Base-by-base conservation (phyloP, 2,888 invertebrate species). In the Rotaria socialis region DNA sequence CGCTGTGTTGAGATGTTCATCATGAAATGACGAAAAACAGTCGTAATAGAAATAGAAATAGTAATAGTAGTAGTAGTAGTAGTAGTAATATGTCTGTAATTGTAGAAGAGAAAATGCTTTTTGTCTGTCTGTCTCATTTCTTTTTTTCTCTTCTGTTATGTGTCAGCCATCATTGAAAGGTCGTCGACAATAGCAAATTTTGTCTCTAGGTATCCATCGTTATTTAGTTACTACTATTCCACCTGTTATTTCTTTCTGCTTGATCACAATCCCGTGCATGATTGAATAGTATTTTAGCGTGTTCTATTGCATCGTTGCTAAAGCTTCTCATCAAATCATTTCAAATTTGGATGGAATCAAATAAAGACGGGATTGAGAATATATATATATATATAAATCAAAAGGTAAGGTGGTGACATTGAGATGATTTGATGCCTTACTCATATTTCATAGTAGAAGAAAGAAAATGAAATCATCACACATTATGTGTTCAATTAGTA, bases 301-400 rank as follows among this genome's bases (percentile, higher is more conserved):
- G 16, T 67, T 2, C 2, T 35, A 27, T 35, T 35, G 35, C 67
- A 19, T 27, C 67, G 67, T 41, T 67, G 35, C 67, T 67, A 67
- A 67, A 67, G 67, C 67, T 67, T 67, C 67, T 67, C 67, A 67
- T 67, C 67, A 67, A 67, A 67, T 67, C 16, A 35, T 67, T 67
- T 67, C n/a, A 67, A 67, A 19, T 35, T 35, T 35, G 27, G 27
- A 60, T 60, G 27, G 67, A 67, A 67, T 67, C 6, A 14, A 67
- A 67, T 67, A 67, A 41, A 67, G 35, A 35, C 35, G 35, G 14
- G 67, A 67, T 67, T 67, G 67, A 67, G 67, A 67, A 60, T 60
- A 11, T 11, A 50, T 8, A 50, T 11, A 50, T 8, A 50, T 35
- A 35, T 35, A 35, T 35, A 50, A 50, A 50, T 1, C 14, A 60